Evolutionary conservation across 2,113 vertebrate genomes (phyloP), one percentile per base, ranked within the genome.

Genomic region (Anseranas semipalmata): DNA sequence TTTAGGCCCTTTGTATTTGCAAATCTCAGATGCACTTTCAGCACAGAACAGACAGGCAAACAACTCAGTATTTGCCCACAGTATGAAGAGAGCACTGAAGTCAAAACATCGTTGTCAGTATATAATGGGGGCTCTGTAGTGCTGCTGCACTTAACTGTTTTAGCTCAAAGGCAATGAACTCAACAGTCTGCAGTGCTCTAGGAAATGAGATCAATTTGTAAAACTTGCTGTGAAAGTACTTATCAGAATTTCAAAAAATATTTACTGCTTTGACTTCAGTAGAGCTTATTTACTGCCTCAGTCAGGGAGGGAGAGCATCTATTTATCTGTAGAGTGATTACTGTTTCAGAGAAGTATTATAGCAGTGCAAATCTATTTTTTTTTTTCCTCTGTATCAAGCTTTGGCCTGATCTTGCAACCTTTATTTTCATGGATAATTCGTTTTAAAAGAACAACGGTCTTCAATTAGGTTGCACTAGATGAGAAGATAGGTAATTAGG

Each of bases 221-320:
- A 90, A 93, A 92, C 82, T 92, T 94, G 35, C 76, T 90, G 18
- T 90, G 67, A 68, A 96, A 90, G 27, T 85, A 53, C 75, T 88
- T 90, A 75, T 28, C 83, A 93, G 86, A 72, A 92, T 95, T 89
- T 90, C 66, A 72, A 75, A 87, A 74, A 7, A 15, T 71, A 50
- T 95, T 95, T 93, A 90, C 60, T 7, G 10, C 79, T 92, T 88
- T 77, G 52, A 56, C 70, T 94, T 85, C 60, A 75, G 63, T 7
- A 67, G 46, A 67, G 21, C 33, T 94, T 90, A 48, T 89, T 83
- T 89, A 73, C 55, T 73, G 24, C 25, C 66, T 92, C 62, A 48
- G 4, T 46, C 67, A 60, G 41, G 9, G 52, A 94, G 50, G 16
- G 8, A 85, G 50, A 87, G 2, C n/a, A 66, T 45, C 39, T 87